Base-by-base conservation (phyloP, 2,888 invertebrate genomes). In the Belgica antarctica region DNA sequence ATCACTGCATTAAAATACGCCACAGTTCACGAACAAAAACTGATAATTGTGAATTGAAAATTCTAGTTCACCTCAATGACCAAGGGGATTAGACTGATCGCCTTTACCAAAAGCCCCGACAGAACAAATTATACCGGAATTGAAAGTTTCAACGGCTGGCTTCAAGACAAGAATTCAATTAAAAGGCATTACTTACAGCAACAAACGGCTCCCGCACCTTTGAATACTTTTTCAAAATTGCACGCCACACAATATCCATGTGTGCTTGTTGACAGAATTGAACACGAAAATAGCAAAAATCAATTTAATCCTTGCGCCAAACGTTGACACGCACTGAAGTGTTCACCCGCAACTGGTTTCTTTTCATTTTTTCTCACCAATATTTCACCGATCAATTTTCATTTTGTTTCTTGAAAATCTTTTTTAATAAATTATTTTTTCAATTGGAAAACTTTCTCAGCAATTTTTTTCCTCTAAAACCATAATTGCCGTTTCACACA, bases 191-290 rank as follows among this genome's bases (percentile, higher is more conserved):
- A 57, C 57, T 68, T 59, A 27, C 68, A 31, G 68, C 68, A 19
- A 68, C 12, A 52, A 68, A 31, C n/a, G 68, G 68, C 19, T 68
- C 68, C 34, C 68, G 68, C 52, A 68, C 68, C 34, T 68, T 68
- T n/a, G 15, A 10, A 25, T 46, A 46, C 47, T 68, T 68, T 34
- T 68, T 68, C n/a, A 57, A 27, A 19, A 68, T 68, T 22, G 68
- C 68, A 19, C 68, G 68, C 68, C 68, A 68, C 24, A 68, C 68
- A 28, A 68, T 57, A 34, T 52, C 52, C 52, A 52, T 52, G 52
- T 52, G 52, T 57, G 68, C 66, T 66, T 36, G 47, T 52, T n/a
- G 17, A 62, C 10, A 8, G 34, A 34, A 34, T 8, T 34, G 17
- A 3, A 8, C 8, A 24, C 15, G 19, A 22, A 22, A 19, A 24